Base-by-base conservation (phyloP, 2,113 vertebrate species). In the Rhabdomys dilectus region DNA sequence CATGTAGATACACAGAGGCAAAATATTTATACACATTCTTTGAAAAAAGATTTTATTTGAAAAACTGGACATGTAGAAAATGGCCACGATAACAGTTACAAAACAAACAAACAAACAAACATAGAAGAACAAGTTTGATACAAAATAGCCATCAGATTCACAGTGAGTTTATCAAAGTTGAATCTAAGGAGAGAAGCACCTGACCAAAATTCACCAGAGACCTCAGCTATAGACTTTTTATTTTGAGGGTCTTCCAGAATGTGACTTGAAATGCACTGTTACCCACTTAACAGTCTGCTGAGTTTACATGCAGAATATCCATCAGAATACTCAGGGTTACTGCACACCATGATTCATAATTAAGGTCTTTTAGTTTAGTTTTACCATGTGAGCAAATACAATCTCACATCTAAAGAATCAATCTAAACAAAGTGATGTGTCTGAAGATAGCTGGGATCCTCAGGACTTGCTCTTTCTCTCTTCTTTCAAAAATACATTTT, bases 401-500 rank as follows among this genome's bases (percentile, higher is more conserved):
- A 11, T 62, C 88, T 90, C 36, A 53, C 82, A 96, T 81, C 62
- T 45, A 36, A 80, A 80, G 58, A 42, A 4, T 53, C 36, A 62
- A 3, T 93, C 78, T 72, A 84, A 29, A 80, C 60, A 64, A 17
- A 34, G 34, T 73, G 62, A 48, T 51, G 51, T 39, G 21, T 22
- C n/a, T 48, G 64, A 26, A 96, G 70, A n/a, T 96, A 96, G 60
- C 93, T 36, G 0, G 53, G 80, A 36, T 87, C 56, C 92, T 97
- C 96, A 94, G n/a, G 87, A 4, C 16, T 98, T 98, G 96, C 36
- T 97, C 95, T 75, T 98, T 88, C 97, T 98, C 39, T 78, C 96
- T 96, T 98, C 99, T 97, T 98, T 99, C 95, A 99, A 96, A 95
- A 98, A 97, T 26, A 92, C 36, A 0, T 99, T 99, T 98, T 99